phyloP scores from a whole-genome alignment of 2,113 vertebrate genomes.

The Embiotoca jacksoni region DNA sequence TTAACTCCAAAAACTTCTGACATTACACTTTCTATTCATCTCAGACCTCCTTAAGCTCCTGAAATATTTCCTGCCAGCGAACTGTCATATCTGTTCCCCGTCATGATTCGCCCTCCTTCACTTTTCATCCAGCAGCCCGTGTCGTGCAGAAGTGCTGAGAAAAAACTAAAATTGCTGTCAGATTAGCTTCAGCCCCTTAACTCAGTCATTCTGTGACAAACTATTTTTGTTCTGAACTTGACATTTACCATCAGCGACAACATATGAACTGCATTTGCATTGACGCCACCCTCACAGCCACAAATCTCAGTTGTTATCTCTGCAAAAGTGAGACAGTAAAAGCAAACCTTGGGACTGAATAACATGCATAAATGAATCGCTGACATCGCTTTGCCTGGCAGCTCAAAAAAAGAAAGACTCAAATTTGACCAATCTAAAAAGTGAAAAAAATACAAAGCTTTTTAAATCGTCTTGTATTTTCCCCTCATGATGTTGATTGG shows the following conservation, averaged over 20 bases:
- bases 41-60: slow-evolving; percentile 1
- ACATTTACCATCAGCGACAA: slow-evolving; percentile 2
- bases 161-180: slow-evolving; percentile 31
- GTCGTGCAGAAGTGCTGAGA: neutral
- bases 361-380: neutral
- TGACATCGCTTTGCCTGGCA: slow-evolving; percentile 12
- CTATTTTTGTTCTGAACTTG: slow-evolving; percentile 9
- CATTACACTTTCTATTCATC: neutral
- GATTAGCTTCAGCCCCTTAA: slow-evolving; percentile 4
- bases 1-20: neutral
- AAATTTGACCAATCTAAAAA: slow-evolving; percentile 14
- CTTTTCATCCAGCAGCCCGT: slow-evolving; percentile 6
- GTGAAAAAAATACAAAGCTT: slow-evolving; percentile 29
- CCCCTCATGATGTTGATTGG: slow-evolving; percentile 5
- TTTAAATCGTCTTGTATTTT: neutral
- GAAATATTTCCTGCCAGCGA: slow-evolving; percentile 30
- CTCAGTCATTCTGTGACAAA: slow-evolving; percentile 9
- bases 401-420: neutral
- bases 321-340: neutral
- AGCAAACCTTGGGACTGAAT: slow-evolving; percentile 12
- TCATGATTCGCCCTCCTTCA: slow-evolving; percentile 15
- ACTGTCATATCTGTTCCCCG: slow-evolving; percentile 24
- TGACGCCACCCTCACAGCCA: slow-evolving; percentile 34
- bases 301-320: slow-evolving; percentile 7
- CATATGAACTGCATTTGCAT: slow-evolving; percentile 27